Evolutionary conservation across 1,140 invertebrate species (phyloP).

Genomic region (Gyrodactylus salaris): DNA sequence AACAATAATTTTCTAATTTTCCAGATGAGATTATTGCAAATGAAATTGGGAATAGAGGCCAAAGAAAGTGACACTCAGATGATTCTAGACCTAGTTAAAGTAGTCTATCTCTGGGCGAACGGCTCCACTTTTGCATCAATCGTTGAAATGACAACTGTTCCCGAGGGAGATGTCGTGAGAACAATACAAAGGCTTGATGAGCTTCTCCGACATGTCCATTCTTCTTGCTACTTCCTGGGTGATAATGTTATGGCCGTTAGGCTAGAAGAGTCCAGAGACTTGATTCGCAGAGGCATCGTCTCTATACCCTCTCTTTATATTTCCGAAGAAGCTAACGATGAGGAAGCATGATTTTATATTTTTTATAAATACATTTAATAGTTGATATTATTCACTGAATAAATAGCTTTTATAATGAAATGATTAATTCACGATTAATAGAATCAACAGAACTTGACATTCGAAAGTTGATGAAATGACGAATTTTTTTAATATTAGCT

Average conservation of each 20-base stretch:
- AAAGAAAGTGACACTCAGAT: not conserved
- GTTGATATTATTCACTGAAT: no score
- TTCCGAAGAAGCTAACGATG: not conserved
- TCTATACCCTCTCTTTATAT: conserved; percentile 86
- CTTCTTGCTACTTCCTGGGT: conserved; percentile 61
- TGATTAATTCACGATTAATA: no score
- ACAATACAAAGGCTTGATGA: conserved; percentile 85
- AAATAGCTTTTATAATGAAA: no score
- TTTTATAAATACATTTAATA: no score
- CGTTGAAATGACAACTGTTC: not conserved
- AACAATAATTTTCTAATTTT: no score
- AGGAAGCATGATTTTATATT: no score
- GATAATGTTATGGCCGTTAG: conserved; percentile 55
- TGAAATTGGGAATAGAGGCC: not conserved
- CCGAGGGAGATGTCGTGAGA: conserved; percentile 85
- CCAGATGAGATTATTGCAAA: not conserved
- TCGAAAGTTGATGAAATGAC: no score
- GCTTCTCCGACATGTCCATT: conserved; percentile 45
- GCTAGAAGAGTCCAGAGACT: conserved; percentile 64
- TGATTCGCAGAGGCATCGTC: conserved; percentile 83
- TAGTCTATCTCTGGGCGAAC: not conserved
- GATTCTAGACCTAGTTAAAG: not conserved
- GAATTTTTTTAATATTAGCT: no score
- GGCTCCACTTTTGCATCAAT: conserved; percentile 3
- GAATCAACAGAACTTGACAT: no score